These are phyloP conservation scores for Euwallacea fornicatus DNA, from an alignment of 1,140 invertebrate genomes.

Conservation along the genomic window DNA sequence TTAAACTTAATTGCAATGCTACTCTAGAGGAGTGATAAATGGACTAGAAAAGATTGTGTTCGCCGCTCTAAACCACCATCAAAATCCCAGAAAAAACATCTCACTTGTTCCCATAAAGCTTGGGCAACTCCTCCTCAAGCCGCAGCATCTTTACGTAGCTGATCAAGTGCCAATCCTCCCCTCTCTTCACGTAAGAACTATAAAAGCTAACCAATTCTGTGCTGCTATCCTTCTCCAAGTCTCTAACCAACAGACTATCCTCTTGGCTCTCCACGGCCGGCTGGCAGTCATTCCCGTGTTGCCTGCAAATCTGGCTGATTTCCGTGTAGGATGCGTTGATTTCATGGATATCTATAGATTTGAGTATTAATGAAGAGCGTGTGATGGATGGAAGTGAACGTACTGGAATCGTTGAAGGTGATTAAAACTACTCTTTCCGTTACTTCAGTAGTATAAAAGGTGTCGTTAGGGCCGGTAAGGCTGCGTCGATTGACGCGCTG, in stretches of 20 bases:
- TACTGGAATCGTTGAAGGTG: slow-evolving; percentile 66
- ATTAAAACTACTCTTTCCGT: slow-evolving; percentile 75
- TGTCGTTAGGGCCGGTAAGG: slow-evolving; percentile 11
- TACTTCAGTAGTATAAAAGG: slow-evolving; percentile 50
- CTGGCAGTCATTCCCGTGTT: slow-evolving; percentile 64
- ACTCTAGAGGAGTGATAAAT: too few species aligned
- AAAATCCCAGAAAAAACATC: neutral
- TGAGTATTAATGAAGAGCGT: neutral
- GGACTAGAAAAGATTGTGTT: too few species aligned
- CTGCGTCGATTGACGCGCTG: slow-evolving; percentile 37
- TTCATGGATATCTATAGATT: slow-evolving; percentile 61
- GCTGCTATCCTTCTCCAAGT: slow-evolving; percentile 71
- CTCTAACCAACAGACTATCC: slow-evolving; percentile 68
- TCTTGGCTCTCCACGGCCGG: slow-evolving; percentile 71
- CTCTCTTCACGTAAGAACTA: slow-evolving; percentile 62
- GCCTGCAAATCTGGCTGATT: slow-evolving; percentile 69
- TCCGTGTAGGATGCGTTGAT: slow-evolving; percentile 75
- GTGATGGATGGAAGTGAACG: neutral
- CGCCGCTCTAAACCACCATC: too few species aligned
- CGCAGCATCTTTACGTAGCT: slow-evolving; percentile 66
- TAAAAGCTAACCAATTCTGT: slow-evolving; percentile 75
- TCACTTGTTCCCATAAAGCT: slow-evolving; percentile 57
- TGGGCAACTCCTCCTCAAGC: slow-evolving; percentile 68
- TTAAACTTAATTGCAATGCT: too few species aligned
- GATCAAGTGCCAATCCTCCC: slow-evolving; percentile 58